phyloP scores from a whole-genome alignment of 2,113 vertebrate genomes.

The Ranitomeya variabilis region DNA sequence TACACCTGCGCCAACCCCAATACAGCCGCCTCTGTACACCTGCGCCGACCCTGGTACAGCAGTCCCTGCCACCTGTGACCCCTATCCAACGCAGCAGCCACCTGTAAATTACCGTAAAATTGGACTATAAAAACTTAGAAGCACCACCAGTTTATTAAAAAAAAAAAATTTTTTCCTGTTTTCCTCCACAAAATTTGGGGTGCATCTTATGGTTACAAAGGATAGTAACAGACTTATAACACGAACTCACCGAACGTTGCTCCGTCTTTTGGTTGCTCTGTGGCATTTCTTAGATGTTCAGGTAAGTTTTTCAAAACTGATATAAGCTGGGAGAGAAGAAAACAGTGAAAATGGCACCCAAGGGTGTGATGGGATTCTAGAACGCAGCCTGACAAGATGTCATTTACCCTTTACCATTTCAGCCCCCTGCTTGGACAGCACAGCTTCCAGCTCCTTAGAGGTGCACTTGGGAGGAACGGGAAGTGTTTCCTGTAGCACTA shows the following conservation, averaged over 20 bases:
- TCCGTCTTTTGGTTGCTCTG: slow-evolving; percentile 79
- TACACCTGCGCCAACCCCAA: no score
- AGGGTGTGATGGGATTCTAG: background rate
- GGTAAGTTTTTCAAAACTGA: slow-evolving; percentile 83
- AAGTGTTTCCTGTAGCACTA: slow-evolving; percentile 81
- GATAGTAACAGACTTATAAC: no score
- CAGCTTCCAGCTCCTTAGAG: slow-evolving; percentile 78
- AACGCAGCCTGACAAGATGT: background rate
- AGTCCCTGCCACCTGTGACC: no score
- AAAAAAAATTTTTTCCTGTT: no score
- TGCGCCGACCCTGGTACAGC: no score
- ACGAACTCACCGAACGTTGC: slow-evolving; percentile 80
- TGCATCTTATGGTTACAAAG: no score
- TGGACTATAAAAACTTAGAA: no score
- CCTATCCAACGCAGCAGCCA: no score
- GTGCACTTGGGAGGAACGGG: slow-evolving; percentile 79
- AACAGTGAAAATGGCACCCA: background rate
- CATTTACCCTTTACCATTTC: slow-evolving; percentile 74
- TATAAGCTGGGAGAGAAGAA: slow-evolving; percentile 77
- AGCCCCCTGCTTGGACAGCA: slow-evolving; percentile 81
- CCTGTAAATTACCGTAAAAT: no score
- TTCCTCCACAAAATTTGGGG: no score
- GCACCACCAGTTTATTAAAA: no score
- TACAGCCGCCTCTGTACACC: no score
- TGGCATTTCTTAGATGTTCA: slow-evolving; percentile 76